Conservation (phyloP, 2,113 vertebrate species). For the Serilophus lunatus region DNA sequence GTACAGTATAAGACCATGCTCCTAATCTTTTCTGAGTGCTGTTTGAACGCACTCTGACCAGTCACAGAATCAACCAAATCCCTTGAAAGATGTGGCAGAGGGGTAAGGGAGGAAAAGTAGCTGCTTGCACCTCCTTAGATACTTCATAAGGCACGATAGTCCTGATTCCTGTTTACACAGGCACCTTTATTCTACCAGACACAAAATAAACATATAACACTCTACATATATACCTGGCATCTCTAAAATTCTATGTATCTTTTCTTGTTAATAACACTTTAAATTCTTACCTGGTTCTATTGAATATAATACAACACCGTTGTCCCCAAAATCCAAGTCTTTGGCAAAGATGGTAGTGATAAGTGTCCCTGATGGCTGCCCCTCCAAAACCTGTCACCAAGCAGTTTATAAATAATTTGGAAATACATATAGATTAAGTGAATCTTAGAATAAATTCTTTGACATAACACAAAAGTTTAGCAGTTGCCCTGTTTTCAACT, state of each 20-base stretch:
- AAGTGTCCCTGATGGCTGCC: slow-evolving; percentile 76
- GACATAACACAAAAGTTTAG: background rate
- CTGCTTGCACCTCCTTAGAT: background rate
- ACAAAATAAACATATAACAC: background rate
- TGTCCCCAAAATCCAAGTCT: slow-evolving; percentile 86
- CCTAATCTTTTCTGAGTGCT: background rate
- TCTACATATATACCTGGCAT: background rate
- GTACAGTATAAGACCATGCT: background rate
- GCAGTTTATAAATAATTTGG: slow-evolving; percentile 5
- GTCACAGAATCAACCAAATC: background rate
- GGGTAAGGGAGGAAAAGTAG: background rate
- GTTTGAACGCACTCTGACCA: background rate
- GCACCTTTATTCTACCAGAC: background rate
- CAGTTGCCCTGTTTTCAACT: background rate
- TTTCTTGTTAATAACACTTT: background rate
- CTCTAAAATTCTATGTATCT: background rate
- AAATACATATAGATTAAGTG: background rate
- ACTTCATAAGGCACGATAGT: background rate
- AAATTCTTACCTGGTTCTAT: slow-evolving; percentile 77
- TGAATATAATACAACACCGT: slow-evolving; percentile 80
- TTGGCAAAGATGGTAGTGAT: slow-evolving; percentile 87
- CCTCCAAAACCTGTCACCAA: slow-evolving; percentile 82
- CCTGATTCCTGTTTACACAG: background rate
- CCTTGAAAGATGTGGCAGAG: background rate
- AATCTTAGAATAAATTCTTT: background rate